Evolutionary conservation across 2,113 vertebrate genomes (phyloP), one percentile per base, ranked within the genome.

Genomic region (Willisornis vidua): DNA sequence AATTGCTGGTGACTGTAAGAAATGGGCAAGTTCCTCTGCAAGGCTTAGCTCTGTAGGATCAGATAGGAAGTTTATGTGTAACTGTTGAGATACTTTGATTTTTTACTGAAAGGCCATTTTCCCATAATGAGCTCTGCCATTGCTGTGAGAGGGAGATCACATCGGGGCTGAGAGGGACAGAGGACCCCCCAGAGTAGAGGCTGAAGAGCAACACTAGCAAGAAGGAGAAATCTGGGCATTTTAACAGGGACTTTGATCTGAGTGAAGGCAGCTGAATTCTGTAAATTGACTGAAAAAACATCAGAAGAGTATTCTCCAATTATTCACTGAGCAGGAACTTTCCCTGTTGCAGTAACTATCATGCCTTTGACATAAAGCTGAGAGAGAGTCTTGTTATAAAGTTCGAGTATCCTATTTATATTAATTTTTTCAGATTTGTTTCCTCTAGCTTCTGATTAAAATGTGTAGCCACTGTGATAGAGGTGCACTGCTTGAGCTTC

Each of bases 401-500:
- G 90, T 82, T 94, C 72, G 88, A 93, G 76, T 79, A 95, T 86
- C 92, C 93, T 71, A 93, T 96, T 96, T 93, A 81, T 90, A 95
- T 93, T 89, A 86, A 59, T 78, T 94, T 93, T 94, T 97, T 73
- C 92, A 79, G 76, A 68, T 93, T 96, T 91, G 73, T 96, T 94
- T 59, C 80, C 33, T 84, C 85, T 73, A 66, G 61, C 8, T 94
- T 91, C 93, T 94, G 93, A 96, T 96, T 97, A 96, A 97, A 97
- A 91, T 3, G 11, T 82, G 93, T 93, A 84, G 84, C 87, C 75
- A 46, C 74, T 87, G 68, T 94, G 93, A 96, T 94, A 87, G 96
- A 85, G 92, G 90, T 78, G 80, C 88, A 72, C 79, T 85, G 92
- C 84, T 92, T 63, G 79, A 96, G 87, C 88, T 93, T 14, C 95